phyloP scores from a whole-genome alignment of 2,113 vertebrate species.

The Dicerorhinus sumatrensis region DNA sequence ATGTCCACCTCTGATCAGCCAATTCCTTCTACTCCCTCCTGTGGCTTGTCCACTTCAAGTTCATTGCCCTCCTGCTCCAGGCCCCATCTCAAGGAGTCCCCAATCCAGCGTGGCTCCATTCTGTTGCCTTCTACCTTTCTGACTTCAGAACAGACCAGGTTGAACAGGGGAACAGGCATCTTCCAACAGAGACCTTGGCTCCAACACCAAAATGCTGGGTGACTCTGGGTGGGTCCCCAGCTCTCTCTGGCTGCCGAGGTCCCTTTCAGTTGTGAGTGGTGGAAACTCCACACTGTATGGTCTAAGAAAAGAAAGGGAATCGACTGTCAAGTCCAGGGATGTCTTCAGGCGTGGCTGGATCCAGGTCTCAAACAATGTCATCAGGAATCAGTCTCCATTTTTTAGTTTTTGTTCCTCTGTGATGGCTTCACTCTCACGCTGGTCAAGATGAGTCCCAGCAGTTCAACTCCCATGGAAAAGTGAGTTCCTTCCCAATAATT shows the following conservation, averaged over 20 bases:
- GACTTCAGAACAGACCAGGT: background rate
- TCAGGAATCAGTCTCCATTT: background rate
- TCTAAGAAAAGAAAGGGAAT: background rate
- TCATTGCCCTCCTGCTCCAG: background rate
- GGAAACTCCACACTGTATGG: background rate
- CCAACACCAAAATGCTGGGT: background rate
- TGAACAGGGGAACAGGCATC: background rate
- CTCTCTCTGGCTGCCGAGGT: background rate
- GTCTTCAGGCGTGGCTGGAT: background rate
- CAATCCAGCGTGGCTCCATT: background rate
- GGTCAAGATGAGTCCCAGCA: background rate
- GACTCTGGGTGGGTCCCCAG: too few relatives aligned
- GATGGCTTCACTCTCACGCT: background rate
- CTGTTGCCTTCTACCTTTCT: background rate
- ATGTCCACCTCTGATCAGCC: conserved; percentile 83
- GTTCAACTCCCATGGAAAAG: background rate
- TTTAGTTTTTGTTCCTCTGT: background rate
- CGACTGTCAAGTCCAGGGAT: too few relatives aligned
- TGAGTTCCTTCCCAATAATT: background rate
- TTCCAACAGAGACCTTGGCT: background rate
- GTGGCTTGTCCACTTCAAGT: background rate
- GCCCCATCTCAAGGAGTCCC: background rate
- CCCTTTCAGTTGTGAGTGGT: background rate
- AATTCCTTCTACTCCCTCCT: background rate
- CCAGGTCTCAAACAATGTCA: background rate